Percentiles rank a stretch among this genome's conserved stretches.
These are phyloP conservation scores for Drosophila yooni DNA, from an alignment of 2,888 invertebrate species.

Conservation along the genomic window DNA sequence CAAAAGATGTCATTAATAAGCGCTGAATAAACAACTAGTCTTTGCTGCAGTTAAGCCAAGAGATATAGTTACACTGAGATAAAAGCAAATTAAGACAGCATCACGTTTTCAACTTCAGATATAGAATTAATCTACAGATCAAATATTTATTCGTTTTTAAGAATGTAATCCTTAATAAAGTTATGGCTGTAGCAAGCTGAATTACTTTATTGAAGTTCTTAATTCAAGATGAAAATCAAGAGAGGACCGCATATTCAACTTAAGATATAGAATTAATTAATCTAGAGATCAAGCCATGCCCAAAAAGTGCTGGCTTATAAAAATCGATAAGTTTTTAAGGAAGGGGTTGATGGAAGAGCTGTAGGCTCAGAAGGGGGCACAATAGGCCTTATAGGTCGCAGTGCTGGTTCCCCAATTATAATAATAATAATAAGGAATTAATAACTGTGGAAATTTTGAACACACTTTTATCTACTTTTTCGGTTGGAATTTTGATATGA, in stretches of 20 bases:
- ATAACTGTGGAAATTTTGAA: neutral
- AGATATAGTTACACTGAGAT: slow-evolving; percentile 1
- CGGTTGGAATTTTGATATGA: neutral
- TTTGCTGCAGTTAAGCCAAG: slow-evolving; percentile 12
- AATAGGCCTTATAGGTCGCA: too few species aligned
- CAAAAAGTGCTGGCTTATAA: neutral
- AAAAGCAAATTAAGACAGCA: neutral
- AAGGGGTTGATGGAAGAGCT: too few species aligned
- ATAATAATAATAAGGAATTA: too few species aligned
- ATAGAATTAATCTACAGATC: neutral
- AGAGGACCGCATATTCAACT: neutral
- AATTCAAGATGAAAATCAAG: neutral
- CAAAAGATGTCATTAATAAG: slow-evolving; percentile 23
- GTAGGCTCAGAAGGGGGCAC: too few species aligned
- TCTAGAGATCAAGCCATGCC: neutral
- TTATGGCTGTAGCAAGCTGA: neutral
- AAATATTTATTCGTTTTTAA: neutral
- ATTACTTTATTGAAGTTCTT: neutral
- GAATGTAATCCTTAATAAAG: neutral
- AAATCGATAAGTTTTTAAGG: neutral
- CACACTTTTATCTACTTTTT: too few species aligned
- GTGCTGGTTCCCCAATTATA: too few species aligned
- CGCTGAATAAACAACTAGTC: slow-evolving; percentile 8
- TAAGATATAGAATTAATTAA: neutral
- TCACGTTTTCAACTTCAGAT: neutral